A percentile compares a stretch with the other conserved stretches of the same genome.
These are phyloP conservation scores for Esox lucius DNA, from an alignment of 2,797 vertebrate genomes.

Conservation along the genomic window DNA sequence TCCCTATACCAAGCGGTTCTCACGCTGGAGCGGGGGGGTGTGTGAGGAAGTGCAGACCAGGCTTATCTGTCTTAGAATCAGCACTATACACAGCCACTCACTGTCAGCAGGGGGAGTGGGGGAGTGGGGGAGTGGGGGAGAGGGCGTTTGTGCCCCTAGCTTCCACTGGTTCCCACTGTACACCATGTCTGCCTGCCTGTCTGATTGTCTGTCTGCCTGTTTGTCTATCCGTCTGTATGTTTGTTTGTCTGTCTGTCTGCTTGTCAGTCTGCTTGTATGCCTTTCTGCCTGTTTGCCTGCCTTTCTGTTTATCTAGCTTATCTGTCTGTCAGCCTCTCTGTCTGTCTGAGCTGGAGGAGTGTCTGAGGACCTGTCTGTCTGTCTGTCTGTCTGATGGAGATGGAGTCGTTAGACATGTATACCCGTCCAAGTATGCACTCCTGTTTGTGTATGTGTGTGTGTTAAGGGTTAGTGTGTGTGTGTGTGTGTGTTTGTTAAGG, in stretches of 20 bases:
- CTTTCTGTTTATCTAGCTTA: no score
- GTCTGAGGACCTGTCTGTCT: no score
- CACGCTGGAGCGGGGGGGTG: conserved; percentile 35
- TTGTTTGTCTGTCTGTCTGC: no score
- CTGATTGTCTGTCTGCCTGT: no score
- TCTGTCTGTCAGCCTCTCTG: no score
- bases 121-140: no score
- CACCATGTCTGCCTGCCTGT: background rate
- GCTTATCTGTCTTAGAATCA: conserved; percentile 61
- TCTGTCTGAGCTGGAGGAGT: conserved; percentile 13
- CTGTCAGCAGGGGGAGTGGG: conserved; percentile 28
- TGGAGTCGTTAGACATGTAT: conserved; percentile 15
- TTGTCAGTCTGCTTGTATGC: no score
- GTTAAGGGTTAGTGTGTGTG: conserved; percentile 30
- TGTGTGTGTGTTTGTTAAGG: no score
- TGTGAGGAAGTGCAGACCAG: conserved; percentile 35
- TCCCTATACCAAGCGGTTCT: conserved; percentile 35
- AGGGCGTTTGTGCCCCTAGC: conserved; percentile 1
- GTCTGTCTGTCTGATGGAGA: conserved; percentile 19
- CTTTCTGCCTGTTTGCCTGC: no score
- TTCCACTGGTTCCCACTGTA: background rate
- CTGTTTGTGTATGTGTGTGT: conserved; percentile 22
- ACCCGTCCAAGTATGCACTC: background rate
- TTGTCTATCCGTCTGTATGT: no score
- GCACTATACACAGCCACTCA: conserved; percentile 48